phyloP scores from a whole-genome alignment of 2,797 vertebrate genomes.

The Sorex maritimensis region DNA sequence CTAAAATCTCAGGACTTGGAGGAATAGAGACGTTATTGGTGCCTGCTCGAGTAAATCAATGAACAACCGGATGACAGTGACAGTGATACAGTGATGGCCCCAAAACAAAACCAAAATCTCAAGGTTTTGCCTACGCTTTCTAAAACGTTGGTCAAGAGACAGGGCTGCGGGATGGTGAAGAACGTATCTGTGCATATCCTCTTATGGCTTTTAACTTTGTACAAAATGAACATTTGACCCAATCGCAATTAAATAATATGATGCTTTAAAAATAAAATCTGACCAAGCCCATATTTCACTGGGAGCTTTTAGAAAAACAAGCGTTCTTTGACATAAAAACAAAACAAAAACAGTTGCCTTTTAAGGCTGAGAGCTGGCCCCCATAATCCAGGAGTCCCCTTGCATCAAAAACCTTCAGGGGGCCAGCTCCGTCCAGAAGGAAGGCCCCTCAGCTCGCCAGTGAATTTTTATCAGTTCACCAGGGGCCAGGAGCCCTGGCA shows the following conservation, averaged over 20 bases:
- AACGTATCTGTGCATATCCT: not conserved
- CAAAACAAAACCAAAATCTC: not conserved
- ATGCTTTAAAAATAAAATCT: slow-evolving; percentile 19
- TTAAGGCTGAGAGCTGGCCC: slow-evolving; percentile 23
- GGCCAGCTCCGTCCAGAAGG: slow-evolving; percentile 61
- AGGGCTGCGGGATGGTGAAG: not conserved
- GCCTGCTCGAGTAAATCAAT: no score
- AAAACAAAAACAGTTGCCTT: not conserved
- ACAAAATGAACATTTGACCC: not conserved
- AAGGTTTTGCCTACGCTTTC: not conserved
- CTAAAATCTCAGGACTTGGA: no score
- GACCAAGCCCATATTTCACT: not conserved
- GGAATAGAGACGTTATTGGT: no score
- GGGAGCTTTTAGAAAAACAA: not conserved
- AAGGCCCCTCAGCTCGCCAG: slow-evolving; percentile 48
- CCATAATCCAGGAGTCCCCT: slow-evolving; percentile 66
- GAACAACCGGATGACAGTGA: no score
- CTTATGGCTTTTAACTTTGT: slow-evolving; percentile 20
- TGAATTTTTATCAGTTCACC: slow-evolving; percentile 80
- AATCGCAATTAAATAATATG: slow-evolving; percentile 11
- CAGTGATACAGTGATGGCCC: no score
- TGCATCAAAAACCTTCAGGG: slow-evolving; percentile 75
- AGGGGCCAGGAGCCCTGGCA: slow-evolving; percentile 61
- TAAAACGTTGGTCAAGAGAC: not conserved
- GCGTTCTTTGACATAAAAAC: not conserved